Percentiles rank a stretch among this genome's conserved stretches.
phyloP scores from a whole-genome alignment of 2,888 invertebrate genomes.

The Brachyopa scutellaris region DNA sequence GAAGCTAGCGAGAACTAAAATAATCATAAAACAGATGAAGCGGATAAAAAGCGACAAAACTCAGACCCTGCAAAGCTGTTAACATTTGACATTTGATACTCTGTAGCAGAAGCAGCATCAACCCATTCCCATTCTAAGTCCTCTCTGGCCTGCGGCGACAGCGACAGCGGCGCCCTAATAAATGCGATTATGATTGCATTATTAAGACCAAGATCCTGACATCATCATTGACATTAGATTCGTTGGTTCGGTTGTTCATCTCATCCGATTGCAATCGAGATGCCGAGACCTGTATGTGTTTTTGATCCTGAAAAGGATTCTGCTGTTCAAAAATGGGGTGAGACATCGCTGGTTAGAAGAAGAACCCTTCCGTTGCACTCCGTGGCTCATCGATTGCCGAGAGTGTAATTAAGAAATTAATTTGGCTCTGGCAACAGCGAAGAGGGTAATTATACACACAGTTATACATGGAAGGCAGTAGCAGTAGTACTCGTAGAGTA shows the following conservation, averaged over 20 bases:
- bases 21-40: conserved; percentile 68
- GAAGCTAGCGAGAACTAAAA: conserved; percentile 67
- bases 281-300: not conserved
- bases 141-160: conserved; percentile 20
- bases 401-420: conserved; percentile 65
- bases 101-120: conserved; percentile 39
- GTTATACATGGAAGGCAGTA: not conserved
- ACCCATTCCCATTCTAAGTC: conserved; percentile 47
- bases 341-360: not conserved
- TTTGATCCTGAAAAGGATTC: conserved; percentile 66
- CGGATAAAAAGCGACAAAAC: conserved; percentile 49
- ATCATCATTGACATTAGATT: conserved; percentile 58
- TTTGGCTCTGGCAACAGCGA: conserved; percentile 53
- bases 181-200: conserved; percentile 72
- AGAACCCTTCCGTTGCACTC: conserved; percentile 29
- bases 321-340: conserved; percentile 56
- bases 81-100: conserved; percentile 72
- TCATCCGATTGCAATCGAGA: conserved; percentile 57
- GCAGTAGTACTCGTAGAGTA: too few relatives aligned
- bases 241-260: conserved; percentile 1
- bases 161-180: too few relatives aligned
- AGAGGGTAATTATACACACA: conserved; percentile 59
- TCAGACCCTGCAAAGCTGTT: conserved; percentile 54
- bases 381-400: conserved; percentile 57
- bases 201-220: conserved; percentile 64